Base-by-base conservation (phyloP, 1,140 invertebrate species). In the Trichoplusia ni region DNA sequence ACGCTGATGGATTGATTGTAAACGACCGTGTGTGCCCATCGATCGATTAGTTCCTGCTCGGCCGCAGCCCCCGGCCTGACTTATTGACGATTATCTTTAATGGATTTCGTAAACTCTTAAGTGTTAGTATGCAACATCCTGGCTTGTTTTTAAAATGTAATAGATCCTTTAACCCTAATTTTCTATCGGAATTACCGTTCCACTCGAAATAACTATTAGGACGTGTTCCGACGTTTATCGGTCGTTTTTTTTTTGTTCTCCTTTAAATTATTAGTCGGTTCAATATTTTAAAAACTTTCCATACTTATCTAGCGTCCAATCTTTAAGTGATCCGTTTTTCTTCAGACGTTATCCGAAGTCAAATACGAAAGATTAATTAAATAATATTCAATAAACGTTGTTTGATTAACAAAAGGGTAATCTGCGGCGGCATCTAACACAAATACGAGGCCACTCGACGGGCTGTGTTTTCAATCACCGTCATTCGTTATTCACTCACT, bases 1-100 rank as follows among this genome's bases (percentile, higher is more conserved):
- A 88, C 76, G 78, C 82, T 90, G 87, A 90, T 90, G 79, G 85
- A 88, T 89, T 87, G 86, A 87, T 90, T 86, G 81, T 88, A 81
- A 85, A 82, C 74, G 79, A 64, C 60, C 78, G 77, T 84, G 81
- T 85, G 75, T 84, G 77, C 81, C 69, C 75, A 79, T 82, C 82
- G 72, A 86, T 84, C 81, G 86, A 90, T 86, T 90, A 86, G 81
- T 84, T 83, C 69, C 73, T 79, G 78, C 71, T 67, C 71, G 33
- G 66, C 42, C 74, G 56, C 59, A 75, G 81, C 82, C 77, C 51
- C 58, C 25, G 80, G 81, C 73, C 51, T 49, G 60, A 71, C 71
- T 80, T 79, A 79, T 77, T 65, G 67, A 73, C 78, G 81, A 87
- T 89, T 87, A 86, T 84, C 71, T 82, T 84, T 89, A 88, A 86